These are phyloP conservation scores for Tapirus terrestris DNA, from an alignment of 2,113 vertebrate genomes.

Conservation along the genomic window DNA sequence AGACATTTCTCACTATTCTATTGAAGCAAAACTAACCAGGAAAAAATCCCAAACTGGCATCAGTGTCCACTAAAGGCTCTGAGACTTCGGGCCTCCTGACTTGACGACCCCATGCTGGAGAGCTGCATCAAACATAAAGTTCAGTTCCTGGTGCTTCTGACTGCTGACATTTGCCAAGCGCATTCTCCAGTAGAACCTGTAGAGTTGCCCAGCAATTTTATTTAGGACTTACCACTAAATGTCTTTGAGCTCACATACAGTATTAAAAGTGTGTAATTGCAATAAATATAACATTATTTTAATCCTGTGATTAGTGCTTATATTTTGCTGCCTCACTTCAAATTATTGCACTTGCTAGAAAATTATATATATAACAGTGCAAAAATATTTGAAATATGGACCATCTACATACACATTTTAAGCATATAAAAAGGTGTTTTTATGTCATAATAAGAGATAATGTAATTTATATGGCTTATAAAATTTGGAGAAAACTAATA, in stretches of 20 bases:
- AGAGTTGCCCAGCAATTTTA: background rate
- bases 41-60: rapidly evolving
- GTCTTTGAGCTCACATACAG: background rate
- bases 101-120: background rate
- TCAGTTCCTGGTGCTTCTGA: conserved; percentile 21
- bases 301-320: background rate
- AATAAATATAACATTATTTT: background rate
- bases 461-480: background rate
- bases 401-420: background rate
- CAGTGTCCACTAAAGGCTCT: background rate
- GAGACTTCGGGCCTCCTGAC: background rate
- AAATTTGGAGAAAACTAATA: background rate
- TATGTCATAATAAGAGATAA: background rate
- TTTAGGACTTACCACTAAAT: background rate
- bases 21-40: background rate
- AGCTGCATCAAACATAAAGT: conserved; percentile 22
- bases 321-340: conserved; percentile 9
- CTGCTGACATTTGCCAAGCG: conserved; percentile 42
- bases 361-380: background rate
- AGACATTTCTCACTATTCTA: background rate
- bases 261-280: background rate
- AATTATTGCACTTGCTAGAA: background rate
- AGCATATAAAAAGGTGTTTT: background rate
- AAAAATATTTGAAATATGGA: background rate
- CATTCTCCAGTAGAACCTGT: background rate